Conservation (phyloP, 2,797 vertebrate genomes). For the Pampus argenteus region DNA sequence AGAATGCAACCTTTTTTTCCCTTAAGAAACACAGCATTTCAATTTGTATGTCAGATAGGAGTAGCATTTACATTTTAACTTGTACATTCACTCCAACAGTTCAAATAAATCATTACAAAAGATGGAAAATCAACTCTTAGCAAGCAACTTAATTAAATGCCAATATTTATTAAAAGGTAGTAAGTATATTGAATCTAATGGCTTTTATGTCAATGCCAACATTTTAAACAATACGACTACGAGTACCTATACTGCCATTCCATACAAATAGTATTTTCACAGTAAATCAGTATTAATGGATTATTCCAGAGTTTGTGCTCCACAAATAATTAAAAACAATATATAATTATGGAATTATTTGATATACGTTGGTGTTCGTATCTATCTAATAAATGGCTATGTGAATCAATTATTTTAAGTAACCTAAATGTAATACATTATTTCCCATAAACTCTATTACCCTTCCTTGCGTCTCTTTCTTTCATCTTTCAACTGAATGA, state of each 20-base stretch:
- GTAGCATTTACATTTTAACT: neutral
- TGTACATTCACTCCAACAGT: neutral
- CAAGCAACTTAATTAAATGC: neutral
- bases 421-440: too few relatives aligned
- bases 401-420: too few relatives aligned
- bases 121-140: neutral
- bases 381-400: too few relatives aligned
- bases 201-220: neutral
- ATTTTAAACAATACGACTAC: neutral
- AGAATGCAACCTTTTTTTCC: conserved; percentile 17
- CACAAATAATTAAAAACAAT: neutral
- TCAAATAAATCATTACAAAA: neutral
- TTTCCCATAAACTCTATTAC: too few relatives aligned
- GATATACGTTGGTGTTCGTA: too few relatives aligned
- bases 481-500: too few relatives aligned
- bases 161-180: neutral
- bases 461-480: too few relatives aligned
- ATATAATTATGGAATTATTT: too few relatives aligned
- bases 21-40: conserved; percentile 20
- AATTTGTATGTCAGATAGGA: neutral
- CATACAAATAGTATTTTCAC: neutral
- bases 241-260: too few relatives aligned
- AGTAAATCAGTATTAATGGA: neutral
- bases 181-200: neutral
- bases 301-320: neutral